Base-by-base conservation (phyloP, 1,140 invertebrate genomes). In the Gryon sp. region DNA sequence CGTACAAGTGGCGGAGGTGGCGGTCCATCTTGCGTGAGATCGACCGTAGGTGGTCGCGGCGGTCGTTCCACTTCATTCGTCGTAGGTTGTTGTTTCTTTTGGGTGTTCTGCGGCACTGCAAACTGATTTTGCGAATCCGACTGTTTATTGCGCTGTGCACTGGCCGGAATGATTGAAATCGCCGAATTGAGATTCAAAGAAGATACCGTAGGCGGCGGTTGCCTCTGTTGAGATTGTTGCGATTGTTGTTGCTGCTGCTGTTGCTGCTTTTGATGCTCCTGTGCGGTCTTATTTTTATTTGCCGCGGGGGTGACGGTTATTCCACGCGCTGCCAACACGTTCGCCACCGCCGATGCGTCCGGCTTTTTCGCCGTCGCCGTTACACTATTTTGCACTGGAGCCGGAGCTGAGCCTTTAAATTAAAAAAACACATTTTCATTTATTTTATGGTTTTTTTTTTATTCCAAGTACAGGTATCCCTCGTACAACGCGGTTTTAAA, bases 281-380 rank as follows among this genome's bases (percentile, higher is more conserved):
- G 60, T n/a, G 78, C 19, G 24, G 82, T 84, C 57, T 88, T 88
- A 46, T 66, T 72, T 63, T 87, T 88, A 41, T 91, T 91, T 34
- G 88, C 85, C 5, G 89, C 90, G 18, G 91, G 91, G 50, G 93
- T 94, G 0, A 94, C 92, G 18, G 93, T 94, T 52, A 94, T 94
- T 12, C 94, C 94, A 69, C 94, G 85, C 8, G 93, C 93, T 6
- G 93, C 93, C 32, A 95, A 84, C 24, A 94, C 91, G 84, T 92
- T 94, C 0, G 93, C 93, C 70, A 94, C 93, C 1, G 91, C 92
- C 55, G 92, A 93, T 3, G 93, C 92, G 77, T 94, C 92, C 22
- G 91, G 91, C 69, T 92, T 92, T 26, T 92, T 91, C 1, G 80
- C 26, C 4, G 48, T 36, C 0, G 78, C 53, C 4, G 72, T 72